Percentiles rank a stretch among this genome's conserved stretches.
phyloP scores from a whole-genome alignment of 2,797 vertebrate species.

The Sebastes iracundus region DNA sequence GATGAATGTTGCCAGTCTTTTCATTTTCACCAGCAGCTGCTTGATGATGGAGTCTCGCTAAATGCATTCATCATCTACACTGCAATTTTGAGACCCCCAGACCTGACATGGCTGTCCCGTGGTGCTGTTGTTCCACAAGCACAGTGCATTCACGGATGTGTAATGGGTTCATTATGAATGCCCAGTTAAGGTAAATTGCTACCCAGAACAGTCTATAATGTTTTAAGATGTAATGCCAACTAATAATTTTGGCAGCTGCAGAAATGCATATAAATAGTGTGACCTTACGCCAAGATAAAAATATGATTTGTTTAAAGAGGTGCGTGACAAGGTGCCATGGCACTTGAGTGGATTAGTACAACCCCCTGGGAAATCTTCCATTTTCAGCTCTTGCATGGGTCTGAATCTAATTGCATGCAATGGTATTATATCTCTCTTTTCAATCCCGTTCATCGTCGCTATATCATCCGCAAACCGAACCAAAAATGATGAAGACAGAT shows the following conservation, averaged over 20 bases:
- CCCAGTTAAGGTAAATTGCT: conserved; percentile 40
- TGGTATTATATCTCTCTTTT: conserved; percentile 63
- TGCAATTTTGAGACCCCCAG: conserved; percentile 25
- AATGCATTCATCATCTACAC: conserved; percentile 49
- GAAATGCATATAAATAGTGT: conserved; percentile 65
- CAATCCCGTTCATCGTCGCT: conserved; percentile 46
- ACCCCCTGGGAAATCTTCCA: conserved; percentile 77
- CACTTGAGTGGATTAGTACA: conserved; percentile 75
- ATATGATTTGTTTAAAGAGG: conserved; percentile 78
- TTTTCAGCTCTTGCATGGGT: conserved; percentile 73
- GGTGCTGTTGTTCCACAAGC: conserved; percentile 23
- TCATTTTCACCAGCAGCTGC: conserved; percentile 53
- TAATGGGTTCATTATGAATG: conserved; percentile 46
- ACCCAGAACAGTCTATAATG: conserved; percentile 24
- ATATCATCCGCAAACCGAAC: conserved; percentile 40
- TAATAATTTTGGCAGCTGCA: conserved; percentile 52
- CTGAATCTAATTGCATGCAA: conserved; percentile 70
- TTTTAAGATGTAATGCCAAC: conserved; percentile 50
- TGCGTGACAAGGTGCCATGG: conserved; percentile 75
- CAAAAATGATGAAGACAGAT: conserved; percentile 28
- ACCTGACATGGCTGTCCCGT: conserved; percentile 33
- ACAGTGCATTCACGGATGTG: conserved; percentile 37
- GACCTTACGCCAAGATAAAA: conserved; percentile 71
- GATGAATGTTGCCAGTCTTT: conserved; percentile 44
- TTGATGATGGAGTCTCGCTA: conserved; percentile 36